Percentiles rank a stretch among this genome's conserved stretches.
These are phyloP conservation scores for Aspidoscelis tigris DNA, from an alignment of 2,113 vertebrate genomes.

Conservation along the genomic window DNA sequence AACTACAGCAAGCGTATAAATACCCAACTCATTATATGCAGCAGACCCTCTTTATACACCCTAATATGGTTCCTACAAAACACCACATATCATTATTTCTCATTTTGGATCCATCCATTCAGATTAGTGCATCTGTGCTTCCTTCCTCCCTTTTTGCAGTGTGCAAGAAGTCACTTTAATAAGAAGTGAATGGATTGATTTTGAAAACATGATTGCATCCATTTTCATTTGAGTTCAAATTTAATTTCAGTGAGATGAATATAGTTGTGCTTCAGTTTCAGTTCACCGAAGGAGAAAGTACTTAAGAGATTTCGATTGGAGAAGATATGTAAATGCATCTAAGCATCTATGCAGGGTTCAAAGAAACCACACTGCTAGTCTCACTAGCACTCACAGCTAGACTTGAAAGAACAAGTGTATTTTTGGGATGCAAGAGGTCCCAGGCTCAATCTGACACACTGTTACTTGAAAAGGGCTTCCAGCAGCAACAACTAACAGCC, in stretches of 20 bases:
- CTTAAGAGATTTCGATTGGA: neutral
- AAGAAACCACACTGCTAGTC: neutral
- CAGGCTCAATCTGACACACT: neutral
- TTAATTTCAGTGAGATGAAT: neutral
- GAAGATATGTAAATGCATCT: neutral
- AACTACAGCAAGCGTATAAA: no score
- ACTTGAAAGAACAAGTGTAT: neutral
- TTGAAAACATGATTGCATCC: neutral
- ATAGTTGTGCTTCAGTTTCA: neutral
- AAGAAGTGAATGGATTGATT: no score
- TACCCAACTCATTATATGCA: no score
- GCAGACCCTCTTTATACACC: no score
- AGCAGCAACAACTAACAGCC: neutral
- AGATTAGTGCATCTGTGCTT: no score
- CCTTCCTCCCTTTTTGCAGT: no score
- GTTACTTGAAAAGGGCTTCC: neutral
- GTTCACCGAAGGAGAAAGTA: conserved; percentile 1
- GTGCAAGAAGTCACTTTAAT: no score
- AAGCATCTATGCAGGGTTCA: neutral
- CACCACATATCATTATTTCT: no score
- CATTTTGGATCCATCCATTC: no score
- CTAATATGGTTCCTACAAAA: no score
- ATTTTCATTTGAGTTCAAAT: neutral
- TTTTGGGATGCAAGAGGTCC: no score
- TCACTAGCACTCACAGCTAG: neutral